A percentile compares a stretch with the other conserved stretches of the same genome.
Conservation (phyloP, 1,140 invertebrate species). For the Pogonomyrmex californicus region DNA sequence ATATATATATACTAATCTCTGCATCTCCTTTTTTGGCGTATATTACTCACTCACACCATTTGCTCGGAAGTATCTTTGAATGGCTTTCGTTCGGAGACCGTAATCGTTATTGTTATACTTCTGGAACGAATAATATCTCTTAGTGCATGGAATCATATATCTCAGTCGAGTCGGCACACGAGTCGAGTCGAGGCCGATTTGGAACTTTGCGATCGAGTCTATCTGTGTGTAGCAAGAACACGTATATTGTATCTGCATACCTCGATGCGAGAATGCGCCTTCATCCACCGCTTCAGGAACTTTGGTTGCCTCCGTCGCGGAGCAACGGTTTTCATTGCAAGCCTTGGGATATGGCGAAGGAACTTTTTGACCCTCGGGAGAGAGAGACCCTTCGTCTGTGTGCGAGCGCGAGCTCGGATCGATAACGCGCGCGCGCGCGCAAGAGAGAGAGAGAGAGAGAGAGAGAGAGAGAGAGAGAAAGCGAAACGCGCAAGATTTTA, state of each 20-base stretch:
- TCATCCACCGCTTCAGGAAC: conserved; percentile 66
- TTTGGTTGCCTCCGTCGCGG: conserved; percentile 25
- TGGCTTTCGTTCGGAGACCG: conserved; percentile 71
- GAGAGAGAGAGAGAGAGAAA: neutral
- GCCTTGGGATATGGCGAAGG: conserved; percentile 46
- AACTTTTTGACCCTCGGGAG: conserved; percentile 39
- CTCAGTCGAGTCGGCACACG: conserved; percentile 57
- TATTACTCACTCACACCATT: conserved; percentile 70
- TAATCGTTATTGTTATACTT: conserved; percentile 70
- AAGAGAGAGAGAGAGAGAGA: no score
- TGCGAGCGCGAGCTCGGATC: conserved; percentile 31
- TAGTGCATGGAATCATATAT: conserved; percentile 73
- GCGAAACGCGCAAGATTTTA: conserved; percentile 19
- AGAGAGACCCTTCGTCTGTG: conserved; percentile 20
- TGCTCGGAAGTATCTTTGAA: conserved; percentile 69
- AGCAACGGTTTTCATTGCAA: conserved; percentile 37
- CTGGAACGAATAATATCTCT: conserved; percentile 74
- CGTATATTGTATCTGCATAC: conserved; percentile 65
- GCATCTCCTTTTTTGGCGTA: conserved; percentile 72
- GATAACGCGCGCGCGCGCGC: conserved; percentile 27
- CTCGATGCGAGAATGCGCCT: conserved; percentile 67
- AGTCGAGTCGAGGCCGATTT: conserved; percentile 52
- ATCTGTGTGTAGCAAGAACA: conserved; percentile 72
- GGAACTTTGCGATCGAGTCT: conserved; percentile 63
- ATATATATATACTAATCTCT: conserved; percentile 67